phyloP scores from a whole-genome alignment of 2,888 invertebrate genomes.

The Odontocolon sp. region DNA sequence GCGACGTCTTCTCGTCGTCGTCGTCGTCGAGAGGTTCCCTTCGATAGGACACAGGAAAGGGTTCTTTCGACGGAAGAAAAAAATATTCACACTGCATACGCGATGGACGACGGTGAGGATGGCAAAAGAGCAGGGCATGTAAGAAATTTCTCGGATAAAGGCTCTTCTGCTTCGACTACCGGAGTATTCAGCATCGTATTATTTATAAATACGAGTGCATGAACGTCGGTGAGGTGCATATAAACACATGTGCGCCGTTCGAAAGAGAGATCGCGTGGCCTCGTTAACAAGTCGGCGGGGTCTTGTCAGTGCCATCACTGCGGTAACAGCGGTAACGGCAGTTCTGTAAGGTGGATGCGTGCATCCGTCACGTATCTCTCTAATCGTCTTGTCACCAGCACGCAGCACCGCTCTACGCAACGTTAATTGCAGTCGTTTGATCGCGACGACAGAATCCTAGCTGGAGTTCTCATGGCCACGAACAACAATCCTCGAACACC shows the following conservation, averaged over 20 bases:
- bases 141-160: not conserved
- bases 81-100: conserved; percentile 8
- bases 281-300: conserved; percentile 48
- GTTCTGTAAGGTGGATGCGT: conserved; percentile 51
- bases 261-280: conserved; percentile 49
- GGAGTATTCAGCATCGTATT: not conserved
- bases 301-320: conserved; percentile 31
- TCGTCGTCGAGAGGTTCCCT: not conserved
- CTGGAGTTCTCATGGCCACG: conserved; percentile 41
- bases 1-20: conserved; percentile 27
- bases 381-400: conserved; percentile 60
- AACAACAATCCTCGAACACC: no score
- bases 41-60: conserved; percentile 16
- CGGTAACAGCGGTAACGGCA: conserved; percentile 25
- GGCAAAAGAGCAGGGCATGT: no score
- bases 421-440: conserved; percentile 57
- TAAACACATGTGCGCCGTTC: conserved; percentile 13
- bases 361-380: conserved; percentile 61
- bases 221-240: conserved; percentile 10
- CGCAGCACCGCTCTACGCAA: conserved; percentile 22
- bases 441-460: conserved; percentile 50
- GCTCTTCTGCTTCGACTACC: not conserved
- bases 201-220: conserved; percentile 40
- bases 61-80: conserved; percentile 3
- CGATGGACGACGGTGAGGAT: not conserved